These are phyloP conservation scores for Acanthaster planci DNA, from an alignment of 35 echinoderm and acorn worm genomes.

Conservation along the genomic window DNA sequence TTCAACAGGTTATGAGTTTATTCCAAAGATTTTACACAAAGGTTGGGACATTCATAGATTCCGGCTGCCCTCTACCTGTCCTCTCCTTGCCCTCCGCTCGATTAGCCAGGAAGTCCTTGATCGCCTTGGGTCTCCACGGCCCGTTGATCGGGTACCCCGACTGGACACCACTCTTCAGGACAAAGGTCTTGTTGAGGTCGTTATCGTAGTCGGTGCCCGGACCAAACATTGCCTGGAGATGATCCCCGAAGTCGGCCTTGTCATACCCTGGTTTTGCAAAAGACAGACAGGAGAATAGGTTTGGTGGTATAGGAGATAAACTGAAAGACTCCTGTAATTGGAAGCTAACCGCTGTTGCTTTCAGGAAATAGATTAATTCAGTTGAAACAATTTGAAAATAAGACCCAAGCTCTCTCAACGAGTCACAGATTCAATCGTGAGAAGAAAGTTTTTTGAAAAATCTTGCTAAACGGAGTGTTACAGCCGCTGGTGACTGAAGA, in stretches of 20 bases:
- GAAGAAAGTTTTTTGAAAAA: no score
- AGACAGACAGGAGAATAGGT: not conserved
- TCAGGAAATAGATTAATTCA: not conserved
- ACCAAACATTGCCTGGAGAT: conserved; percentile 34
- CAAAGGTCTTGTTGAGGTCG: not conserved
- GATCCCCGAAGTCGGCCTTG: conserved; percentile 40
- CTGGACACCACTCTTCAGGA: conserved; percentile 19
- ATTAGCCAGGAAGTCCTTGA: conserved; percentile 57
- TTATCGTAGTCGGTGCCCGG: conserved; percentile 50
- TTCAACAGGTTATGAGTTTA: no score
- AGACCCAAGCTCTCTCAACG: no score
- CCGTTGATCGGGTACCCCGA: conserved; percentile 55
- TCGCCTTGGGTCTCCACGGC: conserved; percentile 35
- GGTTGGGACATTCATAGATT: no score
- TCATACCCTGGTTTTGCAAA: conserved; percentile 31
- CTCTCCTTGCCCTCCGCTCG: not conserved
- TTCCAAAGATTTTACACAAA: no score
- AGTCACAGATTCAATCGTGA: no score
- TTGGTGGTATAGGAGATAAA: not conserved
- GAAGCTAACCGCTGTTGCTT: not conserved
- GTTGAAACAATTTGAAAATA: not conserved
- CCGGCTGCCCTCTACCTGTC: conserved; percentile 33
- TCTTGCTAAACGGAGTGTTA: no score
- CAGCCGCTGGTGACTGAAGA: no score
- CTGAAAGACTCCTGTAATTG: not conserved